These are phyloP conservation scores for Heliconius ethilla DNA, from an alignment of 2,888 invertebrate genomes.

Conservation along the genomic window DNA sequence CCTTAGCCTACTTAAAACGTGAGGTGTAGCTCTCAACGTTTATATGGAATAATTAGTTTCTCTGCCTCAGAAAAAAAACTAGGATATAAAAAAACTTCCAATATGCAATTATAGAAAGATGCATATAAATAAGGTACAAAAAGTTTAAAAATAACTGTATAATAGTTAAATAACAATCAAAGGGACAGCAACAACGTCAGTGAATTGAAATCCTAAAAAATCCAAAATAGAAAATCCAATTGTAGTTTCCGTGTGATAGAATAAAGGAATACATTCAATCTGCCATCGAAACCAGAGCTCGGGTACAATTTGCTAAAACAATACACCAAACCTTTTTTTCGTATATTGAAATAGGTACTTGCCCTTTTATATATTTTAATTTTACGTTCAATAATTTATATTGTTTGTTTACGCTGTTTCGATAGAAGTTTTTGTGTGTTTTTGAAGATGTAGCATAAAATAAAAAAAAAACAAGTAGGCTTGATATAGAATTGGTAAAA, in stretches of 20 bases:
- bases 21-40: neutral
- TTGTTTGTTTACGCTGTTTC: slow-evolving; percentile 17
- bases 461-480: neutral
- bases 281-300: slow-evolving; percentile 49
- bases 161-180: slow-evolving; percentile 12
- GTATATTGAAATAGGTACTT: slow-evolving; percentile 50
- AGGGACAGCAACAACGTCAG: neutral
- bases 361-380: slow-evolving; percentile 44
- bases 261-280: slow-evolving; percentile 71
- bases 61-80: neutral
- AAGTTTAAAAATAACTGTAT: slow-evolving; percentile 4
- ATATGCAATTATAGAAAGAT: neutral
- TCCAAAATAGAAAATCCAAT: slow-evolving; percentile 29
- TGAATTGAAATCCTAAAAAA: slow-evolving; percentile 27
- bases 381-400: slow-evolving; percentile 20
- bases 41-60: neutral
- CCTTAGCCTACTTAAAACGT: no score
- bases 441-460: neutral
- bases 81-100: neutral
- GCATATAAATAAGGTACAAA: neutral
- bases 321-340: slow-evolving; percentile 60
- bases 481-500: no score
- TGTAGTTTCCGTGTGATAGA: slow-evolving; percentile 54
- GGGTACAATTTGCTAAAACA: slow-evolving; percentile 68
- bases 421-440: neutral